These are phyloP conservation scores for Maccullochella peelii DNA, from an alignment of 2,113 vertebrate species.

Conservation along the genomic window DNA sequence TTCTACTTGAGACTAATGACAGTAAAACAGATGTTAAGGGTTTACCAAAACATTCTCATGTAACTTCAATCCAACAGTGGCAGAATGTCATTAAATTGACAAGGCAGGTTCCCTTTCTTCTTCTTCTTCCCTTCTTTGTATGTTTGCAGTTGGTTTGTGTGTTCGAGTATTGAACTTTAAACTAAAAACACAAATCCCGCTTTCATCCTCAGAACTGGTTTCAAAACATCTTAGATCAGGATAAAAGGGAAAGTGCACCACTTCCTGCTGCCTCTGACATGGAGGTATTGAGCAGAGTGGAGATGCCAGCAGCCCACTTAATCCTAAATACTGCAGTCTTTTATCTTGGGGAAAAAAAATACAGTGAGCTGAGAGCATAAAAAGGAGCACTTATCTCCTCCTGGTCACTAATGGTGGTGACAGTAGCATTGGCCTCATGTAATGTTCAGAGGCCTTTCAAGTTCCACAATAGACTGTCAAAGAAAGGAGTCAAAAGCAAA, in stretches of 20 bases:
- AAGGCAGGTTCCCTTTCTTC: neutral
- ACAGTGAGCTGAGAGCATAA: constrained; percentile 44
- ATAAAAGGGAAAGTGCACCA: constrained; percentile 52
- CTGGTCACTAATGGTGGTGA: constrained; percentile 68
- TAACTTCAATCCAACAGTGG: neutral
- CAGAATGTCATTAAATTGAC: constrained; percentile 1
- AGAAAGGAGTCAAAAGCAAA: neutral
- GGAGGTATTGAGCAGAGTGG: constrained; percentile 47
- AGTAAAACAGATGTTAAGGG: constrained; percentile 6
- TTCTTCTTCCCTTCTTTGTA: neutral
- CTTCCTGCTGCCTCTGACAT: constrained; percentile 38
- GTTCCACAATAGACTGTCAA: constrained; percentile 6
- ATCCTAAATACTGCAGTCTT: constrained; percentile 65
- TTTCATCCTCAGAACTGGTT: constrained; percentile 48
- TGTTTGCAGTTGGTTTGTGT: neutral
- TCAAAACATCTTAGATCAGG: constrained; percentile 52
- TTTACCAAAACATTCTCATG: neutral
- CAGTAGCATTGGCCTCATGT: constrained; percentile 42
- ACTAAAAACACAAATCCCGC: constrained; percentile 16
- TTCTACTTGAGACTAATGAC: neutral
- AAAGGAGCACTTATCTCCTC: constrained; percentile 67
- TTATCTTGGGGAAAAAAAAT: constrained; percentile 51
- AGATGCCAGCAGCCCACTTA: constrained; percentile 69
- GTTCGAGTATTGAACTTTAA: constrained; percentile 26
- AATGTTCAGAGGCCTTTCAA: constrained; percentile 38